Evolutionary conservation across 2,113 vertebrate genomes (phyloP).

Genomic region (Acinonyx jubatus): DNA sequence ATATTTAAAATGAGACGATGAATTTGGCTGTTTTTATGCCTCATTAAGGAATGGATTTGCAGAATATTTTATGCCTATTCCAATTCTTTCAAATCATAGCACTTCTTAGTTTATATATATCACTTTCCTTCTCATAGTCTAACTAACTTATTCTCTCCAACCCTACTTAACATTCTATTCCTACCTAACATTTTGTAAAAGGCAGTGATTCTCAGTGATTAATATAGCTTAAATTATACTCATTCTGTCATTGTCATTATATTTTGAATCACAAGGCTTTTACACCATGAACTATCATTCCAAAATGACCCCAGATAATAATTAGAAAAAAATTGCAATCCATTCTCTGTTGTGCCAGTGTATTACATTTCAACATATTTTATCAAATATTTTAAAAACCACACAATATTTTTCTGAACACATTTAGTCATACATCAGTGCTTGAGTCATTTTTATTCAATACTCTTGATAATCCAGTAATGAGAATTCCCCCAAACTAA

Average conservation of each 20-base stretch:
- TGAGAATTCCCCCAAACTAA: neutral
- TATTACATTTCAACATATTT: neutral
- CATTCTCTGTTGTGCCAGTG: neutral
- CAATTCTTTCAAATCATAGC: neutral
- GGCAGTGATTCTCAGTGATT: neutral
- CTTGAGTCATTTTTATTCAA: slow-evolving; percentile 23
- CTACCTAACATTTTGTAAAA: neutral
- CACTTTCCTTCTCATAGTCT: neutral
- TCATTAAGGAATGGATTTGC: neutral
- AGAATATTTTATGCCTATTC: neutral
- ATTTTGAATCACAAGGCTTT: slow-evolving; percentile 18
- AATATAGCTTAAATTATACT: neutral
- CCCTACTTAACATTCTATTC: neutral
- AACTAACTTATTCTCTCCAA: neutral
- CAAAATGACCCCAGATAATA: slow-evolving; percentile 11
- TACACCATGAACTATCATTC: neutral
- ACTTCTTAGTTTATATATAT: neutral
- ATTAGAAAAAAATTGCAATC: neutral
- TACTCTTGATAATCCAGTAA: neutral
- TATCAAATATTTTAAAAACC: neutral
- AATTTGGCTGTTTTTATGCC: neutral
- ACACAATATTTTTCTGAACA: slow-evolving; percentile 31
- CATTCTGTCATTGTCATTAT: neutral
- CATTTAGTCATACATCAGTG: neutral
- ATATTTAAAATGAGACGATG: neutral